phyloP scores from a whole-genome alignment of 2,888 invertebrate species.

The Salticus scenicus region DNA sequence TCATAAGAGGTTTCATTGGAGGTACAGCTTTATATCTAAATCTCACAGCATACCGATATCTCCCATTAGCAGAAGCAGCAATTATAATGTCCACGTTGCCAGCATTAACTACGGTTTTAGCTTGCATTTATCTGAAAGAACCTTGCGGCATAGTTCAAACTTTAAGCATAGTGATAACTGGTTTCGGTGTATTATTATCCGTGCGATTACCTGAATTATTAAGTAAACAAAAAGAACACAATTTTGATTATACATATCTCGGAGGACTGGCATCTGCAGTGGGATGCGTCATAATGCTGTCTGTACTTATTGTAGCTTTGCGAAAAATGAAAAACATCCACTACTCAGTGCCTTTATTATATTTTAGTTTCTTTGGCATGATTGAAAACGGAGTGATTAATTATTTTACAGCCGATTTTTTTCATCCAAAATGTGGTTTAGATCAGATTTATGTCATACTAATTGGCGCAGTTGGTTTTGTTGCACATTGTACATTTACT shows the following conservation, averaged over 20 bases:
- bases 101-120: slow-evolving; percentile 88
- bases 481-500: slow-evolving; percentile 80
- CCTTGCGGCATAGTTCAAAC: slow-evolving; percentile 90
- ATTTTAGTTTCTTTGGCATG: slow-evolving; percentile 86
- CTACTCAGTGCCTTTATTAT: slow-evolving; percentile 93
- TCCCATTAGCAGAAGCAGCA: slow-evolving; percentile 93
- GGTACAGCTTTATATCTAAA: slow-evolving; percentile 91
- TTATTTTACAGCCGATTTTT: slow-evolving; percentile 83
- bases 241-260: slow-evolving; percentile 74
- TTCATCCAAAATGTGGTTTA: slow-evolving; percentile 87
- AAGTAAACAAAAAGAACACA: not conserved
- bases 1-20: slow-evolving; percentile 88
- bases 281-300: slow-evolving; percentile 79
- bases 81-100: slow-evolving; percentile 94
- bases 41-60: slow-evolving; percentile 88
- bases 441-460: slow-evolving; percentile 85
- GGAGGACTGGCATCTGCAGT: slow-evolving; percentile 87
- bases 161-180: slow-evolving; percentile 86
- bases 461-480: slow-evolving; percentile 71
- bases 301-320: slow-evolving; percentile 89
- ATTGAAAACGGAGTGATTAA: slow-evolving; percentile 81
- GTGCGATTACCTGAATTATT: slow-evolving; percentile 89
- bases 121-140: slow-evolving; percentile 84
- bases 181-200: slow-evolving; percentile 89
- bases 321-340: slow-evolving; percentile 88